Conservation (phyloP, 53 echinoderm and acorn worm species). For the Paracentrotus lividus region DNA sequence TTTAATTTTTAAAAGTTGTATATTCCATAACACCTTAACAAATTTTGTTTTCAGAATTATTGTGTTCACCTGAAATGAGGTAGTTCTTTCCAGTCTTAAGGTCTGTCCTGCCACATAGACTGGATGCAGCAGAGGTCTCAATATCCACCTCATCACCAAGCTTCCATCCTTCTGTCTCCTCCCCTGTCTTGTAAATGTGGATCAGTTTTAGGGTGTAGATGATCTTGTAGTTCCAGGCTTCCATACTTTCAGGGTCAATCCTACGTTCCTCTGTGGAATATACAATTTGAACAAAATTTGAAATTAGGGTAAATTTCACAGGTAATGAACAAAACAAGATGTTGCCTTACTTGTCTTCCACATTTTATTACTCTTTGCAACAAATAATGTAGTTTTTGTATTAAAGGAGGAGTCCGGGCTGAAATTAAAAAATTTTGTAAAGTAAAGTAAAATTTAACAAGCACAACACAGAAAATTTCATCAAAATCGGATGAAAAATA, state of each 20-base stretch:
- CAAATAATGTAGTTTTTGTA: no score
- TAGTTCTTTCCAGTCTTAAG: slow-evolving; percentile 72
- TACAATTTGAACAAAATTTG: neutral
- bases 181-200: slow-evolving; percentile 81
- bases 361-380: no score
- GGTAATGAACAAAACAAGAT: neutral
- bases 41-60: no score
- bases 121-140: slow-evolving; percentile 31
- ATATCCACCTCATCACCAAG: slow-evolving; percentile 55
- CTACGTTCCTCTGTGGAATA: neutral
- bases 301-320: neutral
- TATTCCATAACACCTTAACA: no score
- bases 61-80: slow-evolving; percentile 74
- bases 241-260: slow-evolving; percentile 54
- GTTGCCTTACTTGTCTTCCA: no score
- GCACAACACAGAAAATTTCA: no score
- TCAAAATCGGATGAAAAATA: no score
- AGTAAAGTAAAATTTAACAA: no score
- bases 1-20: no score
- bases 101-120: slow-evolving; percentile 71
- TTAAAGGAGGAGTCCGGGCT: no score
- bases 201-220: slow-evolving; percentile 79
- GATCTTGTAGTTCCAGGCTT: slow-evolving; percentile 80
- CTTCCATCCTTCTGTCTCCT: slow-evolving; percentile 19
- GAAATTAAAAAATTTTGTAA: no score